Percentiles rank a stretch among this genome's conserved stretches.
phyloP scores from a whole-genome alignment of 92 coral and sea anemone genomes.

The Umimayanthus chanpuru region DNA sequence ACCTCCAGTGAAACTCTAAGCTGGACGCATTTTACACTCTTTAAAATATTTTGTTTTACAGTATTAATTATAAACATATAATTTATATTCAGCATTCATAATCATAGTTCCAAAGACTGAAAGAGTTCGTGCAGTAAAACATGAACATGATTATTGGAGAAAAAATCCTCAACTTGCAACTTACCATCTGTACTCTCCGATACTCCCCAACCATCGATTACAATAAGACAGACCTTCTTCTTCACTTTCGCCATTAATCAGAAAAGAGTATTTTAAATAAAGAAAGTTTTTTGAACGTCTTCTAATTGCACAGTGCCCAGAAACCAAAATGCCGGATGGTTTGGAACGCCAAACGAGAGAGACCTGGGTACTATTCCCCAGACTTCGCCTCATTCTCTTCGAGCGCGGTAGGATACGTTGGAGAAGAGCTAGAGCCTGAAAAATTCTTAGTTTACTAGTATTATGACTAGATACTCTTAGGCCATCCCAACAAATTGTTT shows the following conservation, averaged over 20 bases:
- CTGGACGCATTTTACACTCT: too few species aligned
- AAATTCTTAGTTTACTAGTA: too few species aligned
- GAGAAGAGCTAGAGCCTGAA: too few species aligned
- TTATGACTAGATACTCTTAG: too few species aligned
- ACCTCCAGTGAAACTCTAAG: too few species aligned
- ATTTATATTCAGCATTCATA: too few species aligned
- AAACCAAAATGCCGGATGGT: constrained; percentile 2
- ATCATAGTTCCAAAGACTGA: too few species aligned
- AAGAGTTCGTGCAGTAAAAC: constrained; percentile 31
- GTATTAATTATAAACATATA: background rate
- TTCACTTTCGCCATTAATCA: constrained; percentile 62
- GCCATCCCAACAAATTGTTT: too few species aligned
- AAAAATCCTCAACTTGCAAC: background rate
- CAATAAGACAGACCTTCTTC: constrained; percentile 88
- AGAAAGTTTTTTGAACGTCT: background rate
- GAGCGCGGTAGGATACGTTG: background rate
- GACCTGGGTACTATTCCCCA: background rate
- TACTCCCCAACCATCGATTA: constrained; percentile 98
- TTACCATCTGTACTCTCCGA: constrained; percentile 84
- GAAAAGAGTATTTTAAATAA: background rate
- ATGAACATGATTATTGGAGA: background rate
- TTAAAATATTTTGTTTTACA: background rate
- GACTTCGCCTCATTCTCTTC: background rate
- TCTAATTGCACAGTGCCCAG: background rate
- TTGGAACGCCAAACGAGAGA: background rate